phyloP scores from a whole-genome alignment of 2,797 vertebrate genomes.

The Etheostoma nigrum region DNA sequence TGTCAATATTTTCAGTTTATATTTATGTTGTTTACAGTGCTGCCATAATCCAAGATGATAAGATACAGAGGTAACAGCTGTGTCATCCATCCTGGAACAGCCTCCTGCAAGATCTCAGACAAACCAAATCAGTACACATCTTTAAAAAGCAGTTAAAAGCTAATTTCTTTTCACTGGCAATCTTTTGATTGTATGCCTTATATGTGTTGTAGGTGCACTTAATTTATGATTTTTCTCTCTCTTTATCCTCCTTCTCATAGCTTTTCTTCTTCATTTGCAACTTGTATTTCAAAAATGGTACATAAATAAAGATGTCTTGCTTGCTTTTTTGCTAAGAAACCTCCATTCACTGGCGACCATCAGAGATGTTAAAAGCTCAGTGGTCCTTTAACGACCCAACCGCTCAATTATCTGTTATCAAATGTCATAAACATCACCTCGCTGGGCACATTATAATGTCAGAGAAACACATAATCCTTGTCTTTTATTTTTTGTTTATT shows the following conservation, averaged over 20 bases:
- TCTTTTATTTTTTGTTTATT: conserved; percentile 19
- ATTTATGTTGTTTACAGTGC: conserved; percentile 11
- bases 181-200: not conserved
- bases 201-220: not conserved
- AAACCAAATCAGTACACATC: not conserved
- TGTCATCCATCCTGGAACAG: conserved; percentile 8
- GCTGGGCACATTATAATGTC: conserved; percentile 3
- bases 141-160: not conserved
- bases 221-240: not conserved
- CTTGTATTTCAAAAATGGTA: not conserved
- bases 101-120: not conserved
- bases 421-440: conserved; percentile 24
- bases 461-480: conserved; percentile 3
- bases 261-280: not conserved
- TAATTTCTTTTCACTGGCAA: not conserved
- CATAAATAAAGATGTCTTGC: not conserved
- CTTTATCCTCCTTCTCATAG: too few relatives aligned
- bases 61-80: conserved; percentile 5
- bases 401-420: conserved; percentile 10
- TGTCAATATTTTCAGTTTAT: conserved; percentile 15
- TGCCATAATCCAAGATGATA: conserved; percentile 15
- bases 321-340: not conserved
- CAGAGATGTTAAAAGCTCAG: not conserved
- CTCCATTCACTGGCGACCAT: not conserved
- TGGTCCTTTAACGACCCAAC: not conserved